Percentiles rank a stretch among this genome's conserved stretches.
These are phyloP conservation scores for Trachelus troglodyta DNA, from an alignment of 2,888 invertebrate genomes.

Conservation along the genomic window DNA sequence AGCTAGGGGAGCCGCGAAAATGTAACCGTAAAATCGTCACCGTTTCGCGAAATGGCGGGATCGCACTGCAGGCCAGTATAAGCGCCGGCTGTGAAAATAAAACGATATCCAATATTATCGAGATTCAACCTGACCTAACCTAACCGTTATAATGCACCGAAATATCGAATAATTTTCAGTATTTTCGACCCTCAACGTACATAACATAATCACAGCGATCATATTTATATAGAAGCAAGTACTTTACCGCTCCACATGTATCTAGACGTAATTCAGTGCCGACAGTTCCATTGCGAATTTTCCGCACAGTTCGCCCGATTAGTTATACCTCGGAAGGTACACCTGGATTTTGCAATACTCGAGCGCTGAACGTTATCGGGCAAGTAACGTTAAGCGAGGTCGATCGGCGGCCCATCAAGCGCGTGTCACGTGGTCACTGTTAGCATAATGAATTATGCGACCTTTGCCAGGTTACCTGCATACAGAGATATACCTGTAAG, in stretches of 20 bases:
- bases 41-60: background rate
- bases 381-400: background rate
- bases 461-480: slow-evolving; percentile 10
- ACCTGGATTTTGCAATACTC: background rate
- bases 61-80: background rate
- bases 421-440: slow-evolving; percentile 45
- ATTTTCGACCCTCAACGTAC: no score
- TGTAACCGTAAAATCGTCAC: background rate
- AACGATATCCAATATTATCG: background rate
- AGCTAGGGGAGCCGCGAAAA: background rate
- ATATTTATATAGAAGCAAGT: no score
- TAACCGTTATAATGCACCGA: background rate
- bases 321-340: background rate
- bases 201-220: no score
- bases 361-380: background rate
- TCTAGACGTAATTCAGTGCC: background rate
- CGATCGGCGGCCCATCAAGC: background rate
- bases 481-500: background rate
- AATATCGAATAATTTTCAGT: background rate
- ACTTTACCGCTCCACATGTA: no score
- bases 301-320: background rate
- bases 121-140: background rate
- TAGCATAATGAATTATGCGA: slow-evolving; percentile 51
- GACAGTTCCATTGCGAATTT: background rate
- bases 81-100: background rate